These are phyloP conservation scores for Drosophila elegans DNA, from an alignment of 1,140 invertebrate species.

Conservation along the genomic window DNA sequence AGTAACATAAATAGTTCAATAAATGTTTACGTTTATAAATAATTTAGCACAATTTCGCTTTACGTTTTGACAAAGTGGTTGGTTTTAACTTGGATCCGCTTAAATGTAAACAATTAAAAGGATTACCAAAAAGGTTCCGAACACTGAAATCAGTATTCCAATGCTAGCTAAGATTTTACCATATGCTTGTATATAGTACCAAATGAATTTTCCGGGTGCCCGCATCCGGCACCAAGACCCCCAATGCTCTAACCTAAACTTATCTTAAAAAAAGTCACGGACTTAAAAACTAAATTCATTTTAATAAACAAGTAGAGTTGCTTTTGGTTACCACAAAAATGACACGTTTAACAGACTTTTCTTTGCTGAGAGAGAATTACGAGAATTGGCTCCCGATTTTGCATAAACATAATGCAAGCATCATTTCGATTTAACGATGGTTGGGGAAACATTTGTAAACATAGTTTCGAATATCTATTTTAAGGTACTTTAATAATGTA, in stretches of 20 bases:
- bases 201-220: constrained; percentile 36
- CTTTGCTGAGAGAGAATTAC: constrained; percentile 53
- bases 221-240: constrained; percentile 58
- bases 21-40: constrained; percentile 61
- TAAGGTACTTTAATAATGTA: constrained; percentile 22
- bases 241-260: constrained; percentile 39
- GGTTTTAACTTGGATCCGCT: constrained; percentile 26
- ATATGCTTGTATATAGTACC: constrained; percentile 45
- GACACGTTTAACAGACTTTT: constrained; percentile 81
- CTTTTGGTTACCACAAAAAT: constrained; percentile 75
- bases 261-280: constrained; percentile 47
- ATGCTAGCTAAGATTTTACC: constrained; percentile 63
- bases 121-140: constrained; percentile 67
- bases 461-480: constrained; percentile 44
- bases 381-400: constrained; percentile 37
- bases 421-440: constrained; percentile 38
- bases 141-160: constrained; percentile 45
- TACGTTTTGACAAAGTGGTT: constrained; percentile 30
- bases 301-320: constrained; percentile 65
- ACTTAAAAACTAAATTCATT: constrained; percentile 63
- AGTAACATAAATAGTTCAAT: constrained; percentile 40
- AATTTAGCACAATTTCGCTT: constrained; percentile 75
- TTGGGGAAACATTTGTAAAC: constrained; percentile 59
- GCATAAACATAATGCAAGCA: constrained; percentile 45
- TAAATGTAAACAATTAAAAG: constrained; percentile 69